Percentiles rank a stretch among this genome's conserved stretches.
Evolutionary conservation across 2,113 vertebrate genomes (phyloP).

Genomic region (Melospiza melodia): DNA sequence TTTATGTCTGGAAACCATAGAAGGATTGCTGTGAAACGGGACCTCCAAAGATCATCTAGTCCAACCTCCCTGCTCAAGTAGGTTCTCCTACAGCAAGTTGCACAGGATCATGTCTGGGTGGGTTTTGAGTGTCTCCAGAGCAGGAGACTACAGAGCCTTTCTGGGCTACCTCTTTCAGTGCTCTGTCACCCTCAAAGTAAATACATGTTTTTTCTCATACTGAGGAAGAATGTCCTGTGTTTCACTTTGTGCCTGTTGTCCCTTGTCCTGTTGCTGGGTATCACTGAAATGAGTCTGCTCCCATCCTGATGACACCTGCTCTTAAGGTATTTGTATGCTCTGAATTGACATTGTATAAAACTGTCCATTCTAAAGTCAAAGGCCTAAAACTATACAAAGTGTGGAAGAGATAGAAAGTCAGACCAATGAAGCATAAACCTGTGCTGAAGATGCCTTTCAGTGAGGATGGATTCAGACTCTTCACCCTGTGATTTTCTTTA

Average conservation of each 20-base stretch:
- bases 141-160: background rate
- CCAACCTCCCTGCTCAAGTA: background rate
- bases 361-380: background rate
- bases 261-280: background rate
- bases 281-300: background rate
- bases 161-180: background rate
- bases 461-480: no score
- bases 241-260: background rate
- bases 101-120: background rate
- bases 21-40: background rate
- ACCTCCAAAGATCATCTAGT: background rate
- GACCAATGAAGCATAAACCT: background rate
- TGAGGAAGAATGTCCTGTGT: background rate
- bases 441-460: background rate
- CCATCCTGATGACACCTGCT: background rate
- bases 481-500: background rate
- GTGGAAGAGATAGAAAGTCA: background rate
- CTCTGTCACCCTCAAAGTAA: background rate
- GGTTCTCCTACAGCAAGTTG: background rate
- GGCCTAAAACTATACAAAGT: background rate
- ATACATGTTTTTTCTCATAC: background rate
- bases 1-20: background rate
- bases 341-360: background rate
- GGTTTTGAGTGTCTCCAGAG: background rate
- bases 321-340: background rate